These are phyloP conservation scores for Manacus vitellinus DNA, from an alignment of 2,113 vertebrate genomes.

Conservation along the genomic window DNA sequence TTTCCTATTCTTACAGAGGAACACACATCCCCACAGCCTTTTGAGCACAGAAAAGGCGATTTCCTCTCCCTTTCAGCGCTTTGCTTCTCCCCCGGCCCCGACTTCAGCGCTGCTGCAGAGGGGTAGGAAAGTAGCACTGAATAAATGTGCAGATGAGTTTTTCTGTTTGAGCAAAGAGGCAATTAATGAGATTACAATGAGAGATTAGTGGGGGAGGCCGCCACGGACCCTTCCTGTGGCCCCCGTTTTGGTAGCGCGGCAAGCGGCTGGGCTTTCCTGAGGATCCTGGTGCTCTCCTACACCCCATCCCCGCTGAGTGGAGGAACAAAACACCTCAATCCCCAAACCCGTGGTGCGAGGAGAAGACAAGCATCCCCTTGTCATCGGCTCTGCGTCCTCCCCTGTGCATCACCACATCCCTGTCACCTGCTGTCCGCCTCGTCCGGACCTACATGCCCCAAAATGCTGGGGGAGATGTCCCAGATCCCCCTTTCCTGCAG, in stretches of 20 bases:
- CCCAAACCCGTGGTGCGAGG: fast-evolving
- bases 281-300: not conserved
- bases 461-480: not conserved
- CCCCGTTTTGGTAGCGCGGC: fast-evolving
- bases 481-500: not conserved
- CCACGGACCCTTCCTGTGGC: not conserved
- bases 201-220: not conserved
- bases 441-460: fast-evolving
- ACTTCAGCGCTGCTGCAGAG: not conserved
- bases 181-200: conserved; percentile 47
- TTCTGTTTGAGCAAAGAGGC: conserved; percentile 37
- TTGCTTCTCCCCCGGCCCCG: not conserved
- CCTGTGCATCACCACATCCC: not conserved
- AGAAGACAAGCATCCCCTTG: not conserved
- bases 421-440: fast-evolving
- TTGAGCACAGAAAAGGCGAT: not conserved
- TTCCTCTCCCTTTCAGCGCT: conserved; percentile 18
- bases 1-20: not conserved
- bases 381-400: not conserved
- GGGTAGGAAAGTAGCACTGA: not conserved
- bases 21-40: not conserved
- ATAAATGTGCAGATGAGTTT: not conserved
- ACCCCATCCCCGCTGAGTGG: not conserved
- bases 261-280: not conserved
- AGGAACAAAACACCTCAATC: not conserved